A percentile compares a stretch with the other conserved stretches of the same genome.
Evolutionary conservation across 1,140 invertebrate genomes (phyloP).

Genomic region (Grapholita molesta): DNA sequence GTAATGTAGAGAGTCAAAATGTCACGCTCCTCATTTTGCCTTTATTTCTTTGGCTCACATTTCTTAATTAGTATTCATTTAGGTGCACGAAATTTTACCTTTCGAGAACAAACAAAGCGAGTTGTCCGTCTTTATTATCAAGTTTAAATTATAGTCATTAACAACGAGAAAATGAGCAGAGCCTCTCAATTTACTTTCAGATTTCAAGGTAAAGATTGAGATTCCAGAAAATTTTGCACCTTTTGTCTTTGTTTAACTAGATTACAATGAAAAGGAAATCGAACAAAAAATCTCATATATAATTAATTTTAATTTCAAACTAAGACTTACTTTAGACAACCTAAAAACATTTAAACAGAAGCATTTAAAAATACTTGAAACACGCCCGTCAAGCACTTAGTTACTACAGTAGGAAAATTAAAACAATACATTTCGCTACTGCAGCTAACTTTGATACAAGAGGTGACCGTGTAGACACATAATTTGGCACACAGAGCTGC

Average conservation of each 20-base stretch:
- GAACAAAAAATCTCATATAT: too few species aligned
- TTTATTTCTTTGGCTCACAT: constrained; percentile 53
- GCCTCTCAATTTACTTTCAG: constrained; percentile 52
- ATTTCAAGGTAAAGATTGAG: constrained; percentile 37
- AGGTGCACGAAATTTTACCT: constrained; percentile 59
- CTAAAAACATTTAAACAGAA: too few species aligned
- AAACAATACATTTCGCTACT: constrained; percentile 6
- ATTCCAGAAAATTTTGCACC: constrained; percentile 33
- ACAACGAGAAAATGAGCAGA: constrained; percentile 57
- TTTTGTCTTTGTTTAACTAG: background rate
- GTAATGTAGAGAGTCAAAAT: constrained; percentile 31
- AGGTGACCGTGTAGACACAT: constrained; percentile 16
- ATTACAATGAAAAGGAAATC: background rate
- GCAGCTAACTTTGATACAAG: constrained; percentile 9
- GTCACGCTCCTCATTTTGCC: constrained; percentile 41
- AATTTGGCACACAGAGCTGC: constrained; percentile 24
- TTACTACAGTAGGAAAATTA: background rate
- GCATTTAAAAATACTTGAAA: too few species aligned
- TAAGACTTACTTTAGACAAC: too few species aligned
- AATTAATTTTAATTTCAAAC: too few species aligned
- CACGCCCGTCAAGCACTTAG: background rate
- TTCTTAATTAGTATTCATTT: constrained; percentile 67
- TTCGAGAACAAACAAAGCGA: constrained; percentile 62
- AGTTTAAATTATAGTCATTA: constrained; percentile 73
- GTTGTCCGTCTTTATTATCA: constrained; percentile 69